These are phyloP conservation scores for Microplitis mediator DNA, from an alignment of 1,140 invertebrate species.

Conservation along the genomic window DNA sequence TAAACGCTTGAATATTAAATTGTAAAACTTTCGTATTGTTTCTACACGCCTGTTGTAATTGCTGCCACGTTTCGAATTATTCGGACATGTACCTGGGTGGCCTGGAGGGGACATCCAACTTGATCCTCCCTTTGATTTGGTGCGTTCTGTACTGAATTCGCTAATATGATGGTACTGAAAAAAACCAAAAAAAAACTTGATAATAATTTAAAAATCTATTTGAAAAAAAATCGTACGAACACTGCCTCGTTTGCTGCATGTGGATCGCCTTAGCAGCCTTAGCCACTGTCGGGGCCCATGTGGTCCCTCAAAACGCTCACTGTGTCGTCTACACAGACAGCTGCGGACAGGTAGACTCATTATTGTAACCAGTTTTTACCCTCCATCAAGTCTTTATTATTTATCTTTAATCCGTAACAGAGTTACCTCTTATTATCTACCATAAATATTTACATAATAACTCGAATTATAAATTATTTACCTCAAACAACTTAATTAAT, in stretches of 20 bases:
- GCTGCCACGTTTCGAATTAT: constrained; percentile 48
- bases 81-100: constrained; percentile 62
- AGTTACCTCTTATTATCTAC: not conserved
- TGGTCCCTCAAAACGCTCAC: constrained; percentile 83
- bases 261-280: constrained; percentile 65
- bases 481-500: not conserved
- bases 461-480: not conserved
- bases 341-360: constrained; percentile 88
- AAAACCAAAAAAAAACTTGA: constrained; percentile 38
- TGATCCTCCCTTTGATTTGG: constrained; percentile 56
- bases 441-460: not conserved
- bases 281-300: constrained; percentile 64
- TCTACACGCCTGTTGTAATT: constrained; percentile 45
- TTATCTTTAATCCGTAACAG: constrained; percentile 24
- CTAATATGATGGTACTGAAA: constrained; percentile 55
- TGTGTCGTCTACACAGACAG: constrained; percentile 95
- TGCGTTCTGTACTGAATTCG: constrained; percentile 58
- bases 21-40: constrained; percentile 18
- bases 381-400: constrained; percentile 56
- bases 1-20: constrained; percentile 14
- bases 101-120: constrained; percentile 53
- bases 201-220: constrained; percentile 7
- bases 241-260: constrained; percentile 65
- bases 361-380: constrained; percentile 66
- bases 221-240: constrained; percentile 57